Evolutionary conservation across 2,797 vertebrate genomes (phyloP), one percentile per base, ranked within the genome.

Genomic region (Bradypodion ventrale): DNA sequence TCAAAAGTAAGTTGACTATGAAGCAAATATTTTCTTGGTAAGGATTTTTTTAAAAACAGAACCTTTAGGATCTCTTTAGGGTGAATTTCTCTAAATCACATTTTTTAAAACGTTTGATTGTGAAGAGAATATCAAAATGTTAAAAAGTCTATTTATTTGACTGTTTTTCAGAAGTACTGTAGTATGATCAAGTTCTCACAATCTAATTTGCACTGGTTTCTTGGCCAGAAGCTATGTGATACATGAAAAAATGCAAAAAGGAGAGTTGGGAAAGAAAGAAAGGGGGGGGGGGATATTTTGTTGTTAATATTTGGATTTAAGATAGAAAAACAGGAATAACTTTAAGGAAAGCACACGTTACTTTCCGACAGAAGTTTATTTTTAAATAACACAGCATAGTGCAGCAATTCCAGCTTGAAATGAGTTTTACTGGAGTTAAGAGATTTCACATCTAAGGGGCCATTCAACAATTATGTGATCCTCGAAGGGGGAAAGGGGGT

Each of bases 131-230:
- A 46, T 63, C 66, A 40, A 32, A 49, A 87, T 65, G 69, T 90
- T 87, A 87, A 83, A 85, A 78, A 89, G 85, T 86, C 80, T 88
- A 85, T 87, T 82, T 89, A 90, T 90, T 65, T 92, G 84, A 82
- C 29, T 63, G 13, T 90, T 90, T 91, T 91, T 85, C 76, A 89
- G 87, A 85, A 90, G 37, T 78, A 86, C 70, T 35, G 35, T 27
- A n/a, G n/a, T n/a, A n/a, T n/a, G 5, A 92, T 87, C 90, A 65
- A 82, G 91, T 92, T 91, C 73, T 65, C 79, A 76, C 44, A 89
- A 60, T 84, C 79, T 86, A 83, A 81, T n/a, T 80, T 90, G 70
- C 63, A 32, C 63, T 49, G 32, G n/a, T 75, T n/a, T 32, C 21
- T 73, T n/a, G 10, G 49, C 74, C 49, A 75, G n/a, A 19, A 75